Evolutionary conservation across 2,113 vertebrate species (phyloP).

Genomic region (Spilogale gracilis): DNA sequence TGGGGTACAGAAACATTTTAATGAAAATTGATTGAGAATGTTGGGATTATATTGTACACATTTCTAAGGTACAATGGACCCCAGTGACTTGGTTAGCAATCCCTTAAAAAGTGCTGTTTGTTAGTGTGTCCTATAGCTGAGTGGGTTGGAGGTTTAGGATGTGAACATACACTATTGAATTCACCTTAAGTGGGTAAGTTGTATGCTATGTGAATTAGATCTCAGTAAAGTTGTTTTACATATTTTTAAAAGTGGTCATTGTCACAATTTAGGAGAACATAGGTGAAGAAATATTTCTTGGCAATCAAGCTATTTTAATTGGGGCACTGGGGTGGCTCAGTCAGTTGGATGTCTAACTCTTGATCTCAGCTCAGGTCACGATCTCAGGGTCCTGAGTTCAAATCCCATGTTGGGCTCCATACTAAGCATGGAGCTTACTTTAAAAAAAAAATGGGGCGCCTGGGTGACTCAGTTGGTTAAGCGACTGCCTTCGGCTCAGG

Average conservation of each 20-base stretch:
- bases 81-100: conserved; percentile 9
- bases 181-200: conserved; percentile 11
- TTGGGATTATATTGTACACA: conserved; percentile 28
- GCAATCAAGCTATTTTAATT: conserved; percentile 50
- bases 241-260: conserved; percentile 15
- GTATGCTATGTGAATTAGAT: conserved; percentile 19
- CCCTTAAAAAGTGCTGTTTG: conserved; percentile 24
- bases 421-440: background rate
- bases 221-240: background rate
- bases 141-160: conserved; percentile 1
- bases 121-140: background rate
- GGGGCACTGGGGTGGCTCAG: background rate
- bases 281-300: conserved; percentile 53
- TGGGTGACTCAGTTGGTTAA: too few relatives aligned
- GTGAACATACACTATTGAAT: background rate
- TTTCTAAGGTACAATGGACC: background rate
- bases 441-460: background rate
- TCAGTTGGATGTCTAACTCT: background rate
- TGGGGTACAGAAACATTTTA: conserved; percentile 35
- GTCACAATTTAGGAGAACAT: conserved; percentile 29
- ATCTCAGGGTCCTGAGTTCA: background rate
- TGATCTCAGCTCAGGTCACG: background rate
- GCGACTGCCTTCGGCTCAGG: too few relatives aligned
- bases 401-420: background rate
- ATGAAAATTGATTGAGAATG: conserved; percentile 47